Base-by-base conservation (phyloP, 2,888 invertebrate genomes). In the Odontothrips loti region DNA sequence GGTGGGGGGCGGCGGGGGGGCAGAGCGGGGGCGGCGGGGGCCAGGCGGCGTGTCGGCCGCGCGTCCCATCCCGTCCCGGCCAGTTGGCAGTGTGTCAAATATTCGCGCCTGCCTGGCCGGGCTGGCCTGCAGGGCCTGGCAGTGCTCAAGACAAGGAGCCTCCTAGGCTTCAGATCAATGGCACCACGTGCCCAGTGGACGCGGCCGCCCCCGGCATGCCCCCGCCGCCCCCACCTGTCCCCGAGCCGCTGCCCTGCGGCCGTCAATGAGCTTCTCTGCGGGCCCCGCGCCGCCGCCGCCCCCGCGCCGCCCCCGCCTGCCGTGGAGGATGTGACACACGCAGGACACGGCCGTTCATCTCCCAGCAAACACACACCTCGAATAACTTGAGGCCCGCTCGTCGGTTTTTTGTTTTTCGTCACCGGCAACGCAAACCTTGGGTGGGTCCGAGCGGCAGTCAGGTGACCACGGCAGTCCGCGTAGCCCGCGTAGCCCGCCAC, bases 121-220 rank as follows among this genome's bases (percentile, higher is more conserved):
- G 34, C 34, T 6, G 2, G 34, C n/a, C n/a, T n/a, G n/a, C n/a
- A n/a, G 34, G 34, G 34, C 34, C 34, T 6, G 34, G 58, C 20
- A 11, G 20, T 17, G 68, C 68, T 75, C 68, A 75, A 75, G 68
- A 75, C 68, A 27, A 75, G 68, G 68, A 75, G 68, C 68, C 27
- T 27, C 68, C 68, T 75, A 75, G 58, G 58, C 58, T 15, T 58
- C 58, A 58, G 68, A 75, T 75, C 68, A 75, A 75, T 75, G 68
- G 68, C 68, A 75, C 27, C 68, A 75, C 68, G 68, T 75, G 68
- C 58, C 58, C 20, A n/a, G n/a, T n/a, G n/a, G 20, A 58, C n/a
- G n/a, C 58, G 58, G 58, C 58, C 58, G 58, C 58, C 58, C 10
- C n/a, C 15, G 58, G n/a, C 20, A 11, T 11, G 15, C 58, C 20